phyloP scores from a whole-genome alignment of 2,888 invertebrate species.

The Gandaritis pyraliata region DNA sequence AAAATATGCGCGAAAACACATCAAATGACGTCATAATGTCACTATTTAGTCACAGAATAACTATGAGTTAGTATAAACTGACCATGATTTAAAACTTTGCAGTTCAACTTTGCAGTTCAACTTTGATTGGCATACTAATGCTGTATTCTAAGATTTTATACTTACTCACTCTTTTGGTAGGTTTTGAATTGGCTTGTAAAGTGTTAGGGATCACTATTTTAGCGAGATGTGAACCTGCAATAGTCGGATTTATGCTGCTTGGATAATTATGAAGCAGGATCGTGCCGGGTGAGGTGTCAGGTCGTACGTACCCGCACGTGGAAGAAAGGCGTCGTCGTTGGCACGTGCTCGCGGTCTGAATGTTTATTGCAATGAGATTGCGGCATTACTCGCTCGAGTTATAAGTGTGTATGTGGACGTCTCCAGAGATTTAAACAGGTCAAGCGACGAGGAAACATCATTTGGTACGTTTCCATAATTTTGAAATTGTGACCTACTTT shows the following conservation, averaged over 20 bases:
- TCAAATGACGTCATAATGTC: too few species aligned
- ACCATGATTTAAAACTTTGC: too few species aligned
- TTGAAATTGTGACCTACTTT: constrained; percentile 18
- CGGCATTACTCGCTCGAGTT: constrained; percentile 64
- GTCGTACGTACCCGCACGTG: constrained; percentile 20
- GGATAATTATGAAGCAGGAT: not conserved
- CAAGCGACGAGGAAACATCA: constrained; percentile 28
- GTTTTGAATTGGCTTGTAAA: too few species aligned
- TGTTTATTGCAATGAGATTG: constrained; percentile 77
- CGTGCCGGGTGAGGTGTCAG: constrained; percentile 28
- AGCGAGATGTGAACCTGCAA: too few species aligned
- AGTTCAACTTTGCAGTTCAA: too few species aligned
- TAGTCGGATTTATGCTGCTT: not conserved
- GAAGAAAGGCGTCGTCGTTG: constrained; percentile 55
- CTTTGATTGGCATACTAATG: too few species aligned
- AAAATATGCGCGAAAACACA: too few species aligned
- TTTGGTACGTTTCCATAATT: constrained; percentile 29
- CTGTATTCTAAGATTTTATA: too few species aligned
- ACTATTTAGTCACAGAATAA: too few species aligned
- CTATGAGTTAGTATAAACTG: too few species aligned
- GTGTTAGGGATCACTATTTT: too few species aligned
- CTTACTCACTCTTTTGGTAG: too few species aligned
- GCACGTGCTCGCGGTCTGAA: constrained; percentile 67
- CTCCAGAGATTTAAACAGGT: constrained; percentile 48
- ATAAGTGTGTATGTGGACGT: constrained; percentile 60